Percentiles rank a stretch among this genome's conserved stretches.
These are phyloP conservation scores for Sarcophaga caerulescens DNA, from an alignment of 2,888 invertebrate species.

Conservation along the genomic window DNA sequence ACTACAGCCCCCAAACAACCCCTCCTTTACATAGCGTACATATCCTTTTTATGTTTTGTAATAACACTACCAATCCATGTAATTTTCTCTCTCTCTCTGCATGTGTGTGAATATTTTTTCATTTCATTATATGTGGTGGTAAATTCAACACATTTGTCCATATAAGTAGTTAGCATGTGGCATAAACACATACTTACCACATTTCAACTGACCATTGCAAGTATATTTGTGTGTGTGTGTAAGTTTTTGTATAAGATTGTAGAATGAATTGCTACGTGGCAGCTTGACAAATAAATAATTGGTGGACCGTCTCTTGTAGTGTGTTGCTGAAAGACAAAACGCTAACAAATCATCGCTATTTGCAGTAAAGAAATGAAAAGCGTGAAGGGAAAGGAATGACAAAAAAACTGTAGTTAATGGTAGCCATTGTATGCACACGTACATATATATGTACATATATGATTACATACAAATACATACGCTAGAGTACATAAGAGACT, in stretches of 20 bases:
- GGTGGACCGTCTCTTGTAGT: constrained; percentile 23
- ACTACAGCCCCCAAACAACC: background rate
- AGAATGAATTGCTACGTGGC: constrained; percentile 48
- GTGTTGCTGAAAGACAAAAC: constrained; percentile 47
- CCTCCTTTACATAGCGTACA: background rate
- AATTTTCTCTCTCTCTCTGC: background rate
- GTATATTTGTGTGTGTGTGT: constrained; percentile 14
- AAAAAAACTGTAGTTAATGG: background rate
- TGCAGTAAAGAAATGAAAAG: background rate
- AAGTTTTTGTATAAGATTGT: constrained; percentile 25
- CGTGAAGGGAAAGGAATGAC: background rate
- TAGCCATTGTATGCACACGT: too few species aligned
- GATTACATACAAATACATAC: too few species aligned
- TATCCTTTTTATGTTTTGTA: background rate
- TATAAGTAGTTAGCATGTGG: constrained; percentile 60
- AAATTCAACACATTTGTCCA: constrained; percentile 52
- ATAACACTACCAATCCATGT: background rate
- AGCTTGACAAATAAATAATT: constrained; percentile 47
- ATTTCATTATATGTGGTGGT: background rate
- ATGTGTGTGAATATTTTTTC: constrained; percentile 1
- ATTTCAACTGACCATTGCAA: constrained; percentile 60
- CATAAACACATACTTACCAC: constrained; percentile 59
- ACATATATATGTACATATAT: too few species aligned
- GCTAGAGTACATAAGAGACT: too few species aligned
- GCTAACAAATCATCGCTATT: constrained; percentile 37